Conservation (phyloP, 1,140 invertebrate genomes). For the Trigoniulus corallinus region DNA sequence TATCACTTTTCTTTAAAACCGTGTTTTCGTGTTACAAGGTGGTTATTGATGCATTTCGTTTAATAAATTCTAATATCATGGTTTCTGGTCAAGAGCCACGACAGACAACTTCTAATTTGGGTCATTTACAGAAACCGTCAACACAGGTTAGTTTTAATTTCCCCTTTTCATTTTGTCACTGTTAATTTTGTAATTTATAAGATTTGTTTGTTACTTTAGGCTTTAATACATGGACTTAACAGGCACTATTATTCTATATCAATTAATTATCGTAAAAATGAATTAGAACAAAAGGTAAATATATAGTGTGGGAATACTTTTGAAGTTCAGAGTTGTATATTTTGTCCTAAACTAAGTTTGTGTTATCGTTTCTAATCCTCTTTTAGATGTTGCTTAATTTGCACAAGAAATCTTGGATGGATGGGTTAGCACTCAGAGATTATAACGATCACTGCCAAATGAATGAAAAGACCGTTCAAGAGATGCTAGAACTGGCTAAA, state of each 20-base stretch:
- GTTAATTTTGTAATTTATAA: neutral
- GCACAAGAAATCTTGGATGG: constrained; percentile 99
- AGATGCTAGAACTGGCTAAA: constrained; percentile 94
- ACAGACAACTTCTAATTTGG: constrained; percentile 97
- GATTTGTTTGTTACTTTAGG: constrained; percentile 35
- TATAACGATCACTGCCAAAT: constrained; percentile 85
- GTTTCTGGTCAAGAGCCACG: constrained; percentile 95
- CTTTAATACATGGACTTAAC: constrained; percentile 95
- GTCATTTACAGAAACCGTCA: constrained; percentile 97
- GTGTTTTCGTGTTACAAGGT: constrained; percentile 44
- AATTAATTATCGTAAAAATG: constrained; percentile 98
- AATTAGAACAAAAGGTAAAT: constrained; percentile 74
- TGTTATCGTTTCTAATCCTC: neutral
- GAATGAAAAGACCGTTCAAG: constrained; percentile 71
- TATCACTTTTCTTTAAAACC: constrained; percentile 2
- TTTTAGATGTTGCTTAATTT: constrained; percentile 88
- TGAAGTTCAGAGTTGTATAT: neutral
- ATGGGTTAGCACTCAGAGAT: constrained; percentile 85
- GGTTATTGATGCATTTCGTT: constrained; percentile 83
- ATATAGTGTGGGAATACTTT: neutral
- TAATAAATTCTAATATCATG: constrained; percentile 99
- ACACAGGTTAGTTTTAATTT: constrained; percentile 44
- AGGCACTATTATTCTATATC: constrained; percentile 99
- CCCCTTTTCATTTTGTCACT: neutral
- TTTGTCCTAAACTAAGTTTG: constrained; percentile 1